Base-by-base conservation (phyloP, 2,113 vertebrate genomes). In the Saguinus midas region DNA sequence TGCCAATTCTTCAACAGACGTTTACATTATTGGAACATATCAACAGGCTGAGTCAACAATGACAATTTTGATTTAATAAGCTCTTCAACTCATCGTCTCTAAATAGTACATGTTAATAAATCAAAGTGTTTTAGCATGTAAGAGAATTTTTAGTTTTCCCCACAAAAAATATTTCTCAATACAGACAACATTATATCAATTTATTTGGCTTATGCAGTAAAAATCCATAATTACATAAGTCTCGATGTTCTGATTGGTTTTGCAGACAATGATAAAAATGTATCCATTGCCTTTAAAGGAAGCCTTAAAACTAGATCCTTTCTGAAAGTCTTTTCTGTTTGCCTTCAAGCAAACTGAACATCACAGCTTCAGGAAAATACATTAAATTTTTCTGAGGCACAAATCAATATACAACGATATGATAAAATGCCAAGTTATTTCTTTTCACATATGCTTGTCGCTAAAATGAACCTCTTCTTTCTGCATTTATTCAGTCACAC, bases 371-470 rank as follows among this genome's bases (percentile, higher is more conserved):
- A 55, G 95, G 89, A 92, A 92, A 93, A 76, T 66, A 86, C 82
- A 66, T 2, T 66, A 95, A 87, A 92, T 96, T 97, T 97, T 98
- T 97, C 96, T 37, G 29, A 96, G 83, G 97, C 81, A 96, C 12
- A 97, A 98, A 98, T 97, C 97, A 97, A 98, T 97, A 91, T 37
- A 43, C 52, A 91, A 55, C 92, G 40, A 92, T 72, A 91, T 6
- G 68, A 94, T 89, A 94, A 98, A 97, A 87, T 52, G 72, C 64
- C 93, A 98, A 97, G 61, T 18, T 27, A 48, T 95, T 94, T 94
- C 78, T 93, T 92, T 91, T 81, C 55, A 45, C 57, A n/a, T 55
- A 21, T 64, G 8, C 66, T 35, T 86, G 0, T 37, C n/a, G 81
- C 66, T 92, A 93, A 73, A 98, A 92, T 12, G 72, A 97, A 84